phyloP scores from a whole-genome alignment of 2,888 invertebrate genomes.

The Tridacna gigas region DNA sequence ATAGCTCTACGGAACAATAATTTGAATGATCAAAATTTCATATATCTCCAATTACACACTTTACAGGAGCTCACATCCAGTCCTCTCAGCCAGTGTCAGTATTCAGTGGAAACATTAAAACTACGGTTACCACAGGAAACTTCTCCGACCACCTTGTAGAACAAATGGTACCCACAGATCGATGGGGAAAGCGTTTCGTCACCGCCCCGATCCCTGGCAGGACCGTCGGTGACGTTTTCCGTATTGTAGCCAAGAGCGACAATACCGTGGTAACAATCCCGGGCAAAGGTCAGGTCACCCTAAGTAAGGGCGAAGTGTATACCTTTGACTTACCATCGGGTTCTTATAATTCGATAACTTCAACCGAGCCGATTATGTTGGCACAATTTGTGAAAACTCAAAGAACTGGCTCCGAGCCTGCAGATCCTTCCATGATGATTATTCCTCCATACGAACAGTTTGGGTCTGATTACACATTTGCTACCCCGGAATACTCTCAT shows the following conservation, averaged over 20 bases:
- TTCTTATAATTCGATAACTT: constrained; percentile 53
- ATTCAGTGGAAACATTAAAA: constrained; percentile 68
- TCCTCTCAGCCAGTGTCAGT: constrained; percentile 60
- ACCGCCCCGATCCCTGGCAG: constrained; percentile 75
- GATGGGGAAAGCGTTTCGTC: constrained; percentile 78
- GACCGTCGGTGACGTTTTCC: constrained; percentile 74
- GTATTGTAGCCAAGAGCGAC: constrained; percentile 67
- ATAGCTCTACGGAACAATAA: no score
- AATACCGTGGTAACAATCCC: constrained; percentile 58
- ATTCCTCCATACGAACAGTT: constrained; percentile 75
- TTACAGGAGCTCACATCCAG: constrained; percentile 63
- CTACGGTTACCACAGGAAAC: constrained; percentile 56
- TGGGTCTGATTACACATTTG: constrained; percentile 70
- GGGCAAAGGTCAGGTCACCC: constrained; percentile 49
- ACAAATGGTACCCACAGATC: constrained; percentile 71
- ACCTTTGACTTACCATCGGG: constrained; percentile 54
- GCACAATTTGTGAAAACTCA: constrained; percentile 72
- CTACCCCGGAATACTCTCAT: constrained; percentile 70
- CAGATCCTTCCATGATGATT: constrained; percentile 78
- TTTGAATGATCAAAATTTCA: no score
- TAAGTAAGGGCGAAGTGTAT: constrained; percentile 52
- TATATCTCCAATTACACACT: no score
- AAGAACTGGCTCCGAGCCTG: constrained; percentile 58
- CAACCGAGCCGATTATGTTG: constrained; percentile 63
- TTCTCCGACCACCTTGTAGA: constrained; percentile 77